phyloP scores from a whole-genome alignment of 2,888 invertebrate species.

The Protonemura montana region DNA sequence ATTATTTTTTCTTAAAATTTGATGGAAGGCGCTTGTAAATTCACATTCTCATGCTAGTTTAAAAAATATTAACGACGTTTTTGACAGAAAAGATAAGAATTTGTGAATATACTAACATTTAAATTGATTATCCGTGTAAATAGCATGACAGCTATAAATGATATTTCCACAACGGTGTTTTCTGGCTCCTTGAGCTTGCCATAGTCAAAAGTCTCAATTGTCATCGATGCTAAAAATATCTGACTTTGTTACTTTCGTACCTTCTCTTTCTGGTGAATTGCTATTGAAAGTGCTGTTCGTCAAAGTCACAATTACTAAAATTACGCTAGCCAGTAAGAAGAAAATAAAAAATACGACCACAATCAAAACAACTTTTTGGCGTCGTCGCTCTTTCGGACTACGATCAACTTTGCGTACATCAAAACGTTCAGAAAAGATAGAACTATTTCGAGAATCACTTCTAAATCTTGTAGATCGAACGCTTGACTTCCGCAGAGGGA shows the following conservation, averaged over 20 bases:
- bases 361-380: not conserved
- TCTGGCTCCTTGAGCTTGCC: too few relatives aligned
- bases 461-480: not conserved
- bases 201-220: too few relatives aligned
- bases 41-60: too few relatives aligned
- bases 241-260: not conserved
- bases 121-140: too few relatives aligned
- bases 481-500: not conserved
- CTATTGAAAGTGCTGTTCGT: not conserved
- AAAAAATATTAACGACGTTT: too few relatives aligned
- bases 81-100: too few relatives aligned
- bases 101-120: too few relatives aligned
- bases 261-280: not conserved
- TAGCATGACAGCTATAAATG: too few relatives aligned
- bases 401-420: not conserved
- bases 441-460: not conserved
- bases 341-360: not conserved
- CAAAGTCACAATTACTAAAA: not conserved
- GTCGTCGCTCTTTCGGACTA: not conserved
- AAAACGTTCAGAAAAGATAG: not conserved
- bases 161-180: too few relatives aligned
- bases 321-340: not conserved
- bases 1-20: too few relatives aligned
- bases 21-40: too few relatives aligned
- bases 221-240: too few relatives aligned